These are phyloP conservation scores for Antennarius striatus DNA, from an alignment of 2,113 vertebrate genomes.

Conservation along the genomic window DNA sequence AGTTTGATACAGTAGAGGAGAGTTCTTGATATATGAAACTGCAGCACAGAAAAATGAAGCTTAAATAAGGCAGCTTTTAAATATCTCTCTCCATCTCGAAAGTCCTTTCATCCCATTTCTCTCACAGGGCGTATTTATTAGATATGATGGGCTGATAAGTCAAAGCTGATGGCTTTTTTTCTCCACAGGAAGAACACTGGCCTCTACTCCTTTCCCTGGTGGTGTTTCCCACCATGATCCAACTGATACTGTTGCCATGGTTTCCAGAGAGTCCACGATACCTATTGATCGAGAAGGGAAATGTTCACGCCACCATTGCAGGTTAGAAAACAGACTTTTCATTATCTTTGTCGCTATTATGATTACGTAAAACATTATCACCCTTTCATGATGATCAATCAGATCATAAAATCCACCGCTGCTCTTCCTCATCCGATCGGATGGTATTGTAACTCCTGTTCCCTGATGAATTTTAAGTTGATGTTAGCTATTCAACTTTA, in stretches of 20 bases:
- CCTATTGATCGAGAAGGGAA: constrained; percentile 86
- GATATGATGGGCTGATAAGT: neutral
- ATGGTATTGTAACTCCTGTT: too few relatives aligned
- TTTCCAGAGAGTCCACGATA: constrained; percentile 92
- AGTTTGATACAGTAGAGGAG: too few relatives aligned
- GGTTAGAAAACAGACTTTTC: constrained; percentile 64
- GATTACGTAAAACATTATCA: neutral
- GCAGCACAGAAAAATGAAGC: too few relatives aligned
- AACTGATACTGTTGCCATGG: constrained; percentile 86
- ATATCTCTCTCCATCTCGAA: too few relatives aligned
- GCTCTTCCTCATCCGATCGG: neutral
- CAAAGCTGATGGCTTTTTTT: neutral
- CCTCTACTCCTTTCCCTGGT: constrained; percentile 85
- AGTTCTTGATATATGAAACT: too few relatives aligned
- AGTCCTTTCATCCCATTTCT: neutral
- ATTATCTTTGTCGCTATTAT: neutral
- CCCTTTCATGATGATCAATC: neutral
- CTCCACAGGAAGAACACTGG: constrained; percentile 85
- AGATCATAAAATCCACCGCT: too few relatives aligned
- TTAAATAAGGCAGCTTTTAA: too few relatives aligned
- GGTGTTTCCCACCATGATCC: constrained; percentile 81
- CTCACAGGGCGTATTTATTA: neutral
- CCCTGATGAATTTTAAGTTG: neutral
- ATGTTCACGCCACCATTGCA: constrained; percentile 78
- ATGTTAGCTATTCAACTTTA: neutral